phyloP scores from a whole-genome alignment of 2,888 invertebrate genomes.

The Microctonus hyperodae region DNA sequence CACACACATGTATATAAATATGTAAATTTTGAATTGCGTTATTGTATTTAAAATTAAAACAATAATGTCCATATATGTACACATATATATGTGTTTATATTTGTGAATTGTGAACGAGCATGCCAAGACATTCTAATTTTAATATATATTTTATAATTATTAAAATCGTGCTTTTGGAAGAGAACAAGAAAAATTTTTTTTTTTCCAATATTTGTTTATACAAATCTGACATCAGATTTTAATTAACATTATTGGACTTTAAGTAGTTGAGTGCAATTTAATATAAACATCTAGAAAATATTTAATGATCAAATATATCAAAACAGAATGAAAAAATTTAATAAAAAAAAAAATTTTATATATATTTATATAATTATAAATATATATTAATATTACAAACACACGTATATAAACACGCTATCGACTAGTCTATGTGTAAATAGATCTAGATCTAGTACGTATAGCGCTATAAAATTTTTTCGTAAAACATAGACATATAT shows the following conservation, averaged over 20 bases:
- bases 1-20: too few species aligned
- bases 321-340: neutral
- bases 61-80: neutral
- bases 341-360: conserved; percentile 32
- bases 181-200: neutral
- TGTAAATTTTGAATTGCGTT: too few species aligned
- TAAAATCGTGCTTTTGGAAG: conserved; percentile 9
- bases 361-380: too few species aligned
- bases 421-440: conserved; percentile 45
- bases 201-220: neutral
- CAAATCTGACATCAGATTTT: conserved; percentile 1
- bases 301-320: neutral
- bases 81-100: conserved; percentile 36
- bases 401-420: conserved; percentile 44
- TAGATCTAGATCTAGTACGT: conserved; percentile 48
- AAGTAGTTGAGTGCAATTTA: conserved; percentile 7
- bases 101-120: conserved; percentile 58
- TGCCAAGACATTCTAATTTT: conserved; percentile 60
- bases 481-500: neutral
- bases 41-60: too few species aligned
- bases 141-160: neutral
- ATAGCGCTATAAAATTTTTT: conserved; percentile 4
- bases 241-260: neutral
- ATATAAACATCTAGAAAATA: conserved; percentile 56
- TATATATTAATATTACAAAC: conserved; percentile 40